Evolutionary conservation across 2,888 invertebrate species (phyloP), one percentile per base, ranked within the genome.

Genomic region (Onthophagus sagittarius): DNA sequence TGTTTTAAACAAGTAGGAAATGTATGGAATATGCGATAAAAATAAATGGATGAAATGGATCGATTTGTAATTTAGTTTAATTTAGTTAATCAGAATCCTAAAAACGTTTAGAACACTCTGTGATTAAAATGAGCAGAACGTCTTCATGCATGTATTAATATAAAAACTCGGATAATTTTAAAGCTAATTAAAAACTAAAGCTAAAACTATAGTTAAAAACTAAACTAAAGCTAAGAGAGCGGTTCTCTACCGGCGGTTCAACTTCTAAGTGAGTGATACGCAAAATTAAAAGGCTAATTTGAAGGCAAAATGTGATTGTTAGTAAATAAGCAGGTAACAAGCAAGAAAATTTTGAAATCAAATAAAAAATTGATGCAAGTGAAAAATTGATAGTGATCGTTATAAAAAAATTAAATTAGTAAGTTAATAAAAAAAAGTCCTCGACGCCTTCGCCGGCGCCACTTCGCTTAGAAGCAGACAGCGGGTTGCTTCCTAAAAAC

Each of bases 401-500:
- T 23, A 23, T 23, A 23, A 23, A 23, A 67, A 67, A 67, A 23
- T 7, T 31, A 67, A 23, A 9, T 67, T 15, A 67, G 11, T 53
- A 53, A 53, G 11, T 53, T 9, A 53, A 53, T 53, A 53, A 53
- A 53, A 9, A 53, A 7, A 53, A 7, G 39, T 53, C 39, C 39
- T 53, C 39, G 39, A 53, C 39, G 39, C 39, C 39, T 53, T 53
- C 39, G 39, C 39, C 39, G 39, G 39, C 39, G 39, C 39, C 2
- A 53, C 39, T 53, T 67, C 31, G 23, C 67, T 67, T 67, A 67
- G 67, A 67, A 67, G 67, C 67, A 67, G 67, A 73, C 63, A 73
- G 73, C 73, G 23, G 71, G 15, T 71, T 67, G 23, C 64, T 70
- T 71, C 63, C 75, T 75, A 74, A 77, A 77, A 76, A 77, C 82